Evolutionary conservation across 2,113 vertebrate genomes (phyloP), one percentile per base, ranked within the genome.

Genomic region (Onychostruthus taczanowskii): DNA sequence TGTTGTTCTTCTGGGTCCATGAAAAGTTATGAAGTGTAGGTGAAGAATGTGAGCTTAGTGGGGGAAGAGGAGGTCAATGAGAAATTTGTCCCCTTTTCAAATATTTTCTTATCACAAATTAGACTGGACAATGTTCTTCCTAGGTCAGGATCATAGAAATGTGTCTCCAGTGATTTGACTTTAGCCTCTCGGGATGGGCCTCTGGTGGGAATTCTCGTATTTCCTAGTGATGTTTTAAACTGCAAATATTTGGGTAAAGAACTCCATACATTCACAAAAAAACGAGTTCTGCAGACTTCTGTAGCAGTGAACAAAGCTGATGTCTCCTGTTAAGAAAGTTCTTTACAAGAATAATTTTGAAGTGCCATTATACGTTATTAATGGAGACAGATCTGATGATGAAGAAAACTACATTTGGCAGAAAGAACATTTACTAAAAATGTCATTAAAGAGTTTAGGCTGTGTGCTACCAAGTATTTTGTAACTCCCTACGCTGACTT

Each of bases 41-140:
- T 92, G 83, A 96, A 81, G 56, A 89, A 90, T 94, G 47, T 84
- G 73, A 89, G 79, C 47, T 93, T 67, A 63, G 61, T 81, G 59
- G 43, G 41, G 52, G 73, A 96, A 95, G 35, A 93, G 52, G 56
- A 93, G 93, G 95, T 96, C 94, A 96, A 22, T 87, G 64, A 90
- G 73, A 89, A 95, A 96, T 93, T 94, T 96, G 92, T 96, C 68
- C 61, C 83, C 19, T 23, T 92, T 95, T 92, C 83, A 97, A 94
- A 41, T 92, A 86, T 94, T 96, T 90, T 90, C 64, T 49, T 44
- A 63, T 87, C 83, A 78, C 24, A 59, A 43, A 55, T 21, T 67
- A 74, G 47, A 90, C 59, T 89, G 61, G 59, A 62, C 33, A 94
- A 92, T 0, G 5, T 44, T 81, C 76, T 90, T 81, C 73, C 52